These are phyloP conservation scores for Sinocyclocheilus maitianheensis DNA, from an alignment of 2,113 vertebrate species.

Conservation along the genomic window DNA sequence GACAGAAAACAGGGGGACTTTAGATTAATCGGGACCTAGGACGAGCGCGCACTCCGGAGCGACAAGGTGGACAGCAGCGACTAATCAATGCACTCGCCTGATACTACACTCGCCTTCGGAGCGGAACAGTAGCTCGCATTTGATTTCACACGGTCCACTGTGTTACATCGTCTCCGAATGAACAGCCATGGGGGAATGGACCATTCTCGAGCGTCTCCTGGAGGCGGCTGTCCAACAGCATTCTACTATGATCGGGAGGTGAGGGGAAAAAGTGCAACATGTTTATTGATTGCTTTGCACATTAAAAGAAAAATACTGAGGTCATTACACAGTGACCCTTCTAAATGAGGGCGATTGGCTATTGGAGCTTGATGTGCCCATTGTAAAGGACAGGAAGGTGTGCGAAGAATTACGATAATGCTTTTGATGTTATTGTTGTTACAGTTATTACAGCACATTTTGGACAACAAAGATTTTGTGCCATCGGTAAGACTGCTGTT, in stretches of 20 bases:
- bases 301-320: neutral
- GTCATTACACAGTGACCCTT: neutral
- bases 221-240: slow-evolving; percentile 92
- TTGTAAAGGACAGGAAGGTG: neutral
- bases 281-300: neutral
- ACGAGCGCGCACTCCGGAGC: slow-evolving; percentile 11
- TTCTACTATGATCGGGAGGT: slow-evolving; percentile 94
- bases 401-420: too few species aligned
- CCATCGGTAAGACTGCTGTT: neutral
- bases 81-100: slow-evolving; percentile 55
- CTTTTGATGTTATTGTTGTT: neutral
- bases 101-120: slow-evolving; percentile 52
- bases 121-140: slow-evolving; percentile 50
- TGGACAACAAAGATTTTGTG: neutral
- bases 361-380: neutral
- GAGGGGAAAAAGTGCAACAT: slow-evolving; percentile 66
- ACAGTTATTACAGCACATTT: neutral
- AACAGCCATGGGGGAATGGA: slow-evolving; percentile 89
- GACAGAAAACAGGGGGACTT: slow-evolving; percentile 46
- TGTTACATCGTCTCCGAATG: slow-evolving; percentile 80
- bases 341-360: neutral
- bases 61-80: slow-evolving; percentile 1
- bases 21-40: slow-evolving; percentile 51
- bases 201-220: slow-evolving; percentile 90
- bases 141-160: slow-evolving; percentile 51